These are phyloP conservation scores for Cnemophilus loriae DNA, from an alignment of 2,113 vertebrate genomes.

Conservation along the genomic window DNA sequence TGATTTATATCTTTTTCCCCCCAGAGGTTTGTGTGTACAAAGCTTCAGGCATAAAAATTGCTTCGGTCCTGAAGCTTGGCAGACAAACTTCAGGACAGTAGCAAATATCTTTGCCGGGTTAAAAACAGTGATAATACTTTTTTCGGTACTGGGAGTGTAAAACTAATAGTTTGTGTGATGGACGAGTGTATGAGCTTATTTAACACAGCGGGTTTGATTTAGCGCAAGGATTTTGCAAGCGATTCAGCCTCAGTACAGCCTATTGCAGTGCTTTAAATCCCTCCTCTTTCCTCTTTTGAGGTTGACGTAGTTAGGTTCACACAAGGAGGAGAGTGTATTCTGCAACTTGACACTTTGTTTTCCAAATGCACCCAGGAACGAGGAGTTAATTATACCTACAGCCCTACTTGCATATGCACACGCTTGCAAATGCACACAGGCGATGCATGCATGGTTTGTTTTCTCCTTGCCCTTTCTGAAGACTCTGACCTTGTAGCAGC, in stretches of 20 bases:
- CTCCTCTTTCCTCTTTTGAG: neutral
- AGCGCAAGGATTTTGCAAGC: neutral
- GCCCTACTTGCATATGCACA: neutral
- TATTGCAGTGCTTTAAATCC: constrained; percentile 15
- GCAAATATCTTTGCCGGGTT: neutral
- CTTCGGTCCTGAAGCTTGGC: neutral
- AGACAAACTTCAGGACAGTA: neutral
- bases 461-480: neutral
- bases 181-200: neutral
- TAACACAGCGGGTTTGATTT: neutral
- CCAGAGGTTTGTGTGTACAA: neutral
- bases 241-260: neutral
- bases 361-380: neutral
- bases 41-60: neutral
- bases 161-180: neutral
- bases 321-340: neutral
- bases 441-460: neutral
- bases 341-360: neutral
- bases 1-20: neutral
- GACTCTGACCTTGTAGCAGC: constrained; percentile 31
- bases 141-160: neutral
- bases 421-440: neutral
- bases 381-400: neutral
- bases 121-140: neutral
- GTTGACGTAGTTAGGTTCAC: neutral